Percentiles rank a stretch among this genome's conserved stretches.
These are phyloP conservation scores for Gymnarchus niloticus DNA, from an alignment of 2,113 vertebrate genomes.

Conservation along the genomic window DNA sequence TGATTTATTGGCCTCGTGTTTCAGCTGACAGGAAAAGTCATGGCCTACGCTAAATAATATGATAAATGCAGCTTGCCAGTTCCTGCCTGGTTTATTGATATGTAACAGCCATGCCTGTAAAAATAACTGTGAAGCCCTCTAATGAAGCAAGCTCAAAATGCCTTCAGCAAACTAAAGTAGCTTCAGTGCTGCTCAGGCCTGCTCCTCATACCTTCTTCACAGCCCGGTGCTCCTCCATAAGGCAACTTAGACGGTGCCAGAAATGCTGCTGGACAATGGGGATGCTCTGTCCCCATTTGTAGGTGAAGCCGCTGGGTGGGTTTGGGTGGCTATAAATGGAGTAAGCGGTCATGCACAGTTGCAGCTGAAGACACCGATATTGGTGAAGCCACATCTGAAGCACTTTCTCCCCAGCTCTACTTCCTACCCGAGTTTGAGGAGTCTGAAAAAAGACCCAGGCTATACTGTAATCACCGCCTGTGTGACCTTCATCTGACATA, in stretches of 20 bases:
- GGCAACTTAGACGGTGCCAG: not conserved
- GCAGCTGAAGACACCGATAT: not conserved
- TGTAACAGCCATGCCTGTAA: not conserved
- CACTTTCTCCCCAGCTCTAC: not conserved
- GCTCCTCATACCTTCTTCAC: too few relatives aligned
- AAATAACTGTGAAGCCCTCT: not conserved
- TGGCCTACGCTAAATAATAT: not conserved
- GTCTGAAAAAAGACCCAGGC: not conserved
- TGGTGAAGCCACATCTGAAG: not conserved
- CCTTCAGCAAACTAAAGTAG: not conserved
- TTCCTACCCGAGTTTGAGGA: not conserved
- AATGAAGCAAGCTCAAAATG: not conserved
- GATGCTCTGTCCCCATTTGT: not conserved
- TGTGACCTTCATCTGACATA: not conserved
- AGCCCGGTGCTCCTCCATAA: too few relatives aligned
- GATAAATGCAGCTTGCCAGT: not conserved
- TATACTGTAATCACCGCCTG: not conserved
- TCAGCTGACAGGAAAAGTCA: constrained; percentile 4
- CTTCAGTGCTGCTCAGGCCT: not conserved
- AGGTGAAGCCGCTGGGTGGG: not conserved
- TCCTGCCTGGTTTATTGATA: not conserved
- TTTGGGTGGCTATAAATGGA: not conserved
- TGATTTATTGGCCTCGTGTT: not conserved
- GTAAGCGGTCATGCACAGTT: not conserved
- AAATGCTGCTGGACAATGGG: not conserved